Base-by-base conservation (phyloP, 2,888 invertebrate genomes). In the Gisinianus flammeolus region DNA sequence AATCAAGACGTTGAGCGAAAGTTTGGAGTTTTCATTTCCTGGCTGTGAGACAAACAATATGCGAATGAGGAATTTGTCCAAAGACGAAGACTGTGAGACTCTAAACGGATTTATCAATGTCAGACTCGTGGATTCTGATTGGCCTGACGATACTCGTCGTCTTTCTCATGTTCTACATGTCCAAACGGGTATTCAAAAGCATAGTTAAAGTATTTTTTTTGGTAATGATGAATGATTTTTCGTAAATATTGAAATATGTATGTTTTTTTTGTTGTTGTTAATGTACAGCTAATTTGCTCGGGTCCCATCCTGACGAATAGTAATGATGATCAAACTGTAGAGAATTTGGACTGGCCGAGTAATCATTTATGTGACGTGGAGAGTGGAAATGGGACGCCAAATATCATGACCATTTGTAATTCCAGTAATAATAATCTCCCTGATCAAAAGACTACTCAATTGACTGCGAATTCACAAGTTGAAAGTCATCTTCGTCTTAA, bases 111-210 rank as follows among this genome's bases (percentile, higher is more conserved):
- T 26, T 26, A 8, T 62, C 68, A 68, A 74, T 74, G 73, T 62
- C 81, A 54, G 81, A 81, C 78, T 81, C 81, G 30, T 81, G 81
- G 81, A 80, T 79, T 66, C 79, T 81, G 69, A 76, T 81, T 68
- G 79, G 76, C 58, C 68, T 81, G 31, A 81, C 81, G 52, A 76
- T 79, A 68, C 77, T 81, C 22, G 76, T 81, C 64, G 79, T 81
- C 75, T 79, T 81, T 64, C 77, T 81, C n/a, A 75, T 80, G 33
- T 81, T 81, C 68, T 81, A 81, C 80, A 79, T 81, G 66, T 79
- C 81, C 30, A 81, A 81, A 76, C 67, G 80, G 79, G 81, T 81
- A 79, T 74, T 70, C 73, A 19, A 62, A 24, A 35, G n/a, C n/a
- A 35, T 35, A 35, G 12, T 44, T 44, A 44, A 16, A 44, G 1